Evolutionary conservation across 2,113 vertebrate genomes (phyloP), one percentile per base, ranked within the genome.

Genomic region (Mionectes macconnelli): DNA sequence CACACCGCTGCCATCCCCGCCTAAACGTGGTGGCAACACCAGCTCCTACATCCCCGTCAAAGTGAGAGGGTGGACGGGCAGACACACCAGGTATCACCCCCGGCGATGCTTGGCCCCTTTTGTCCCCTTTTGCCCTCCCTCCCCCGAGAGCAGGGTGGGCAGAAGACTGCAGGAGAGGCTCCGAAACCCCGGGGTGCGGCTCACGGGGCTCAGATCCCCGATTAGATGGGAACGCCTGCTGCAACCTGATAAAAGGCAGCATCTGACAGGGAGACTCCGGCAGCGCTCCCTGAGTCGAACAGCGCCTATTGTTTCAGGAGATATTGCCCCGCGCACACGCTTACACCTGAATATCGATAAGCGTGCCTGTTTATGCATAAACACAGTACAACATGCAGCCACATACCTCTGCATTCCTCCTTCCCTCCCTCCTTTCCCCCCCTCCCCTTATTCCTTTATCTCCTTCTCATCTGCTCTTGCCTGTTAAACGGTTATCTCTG

Each of bases 221-320:
- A 94, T 89, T 90, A 97, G 96, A 96, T 92, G 89, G 83, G 87
- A 97, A 77, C 59, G 94, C 84, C 96, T 97, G 95, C 95, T 95
- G 95, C 90, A 88, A 89, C 80, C 68, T 93, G 97, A 97, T 97
- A 96, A 96, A 52, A 7, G 2, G 74, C 79, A 67, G 86, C 91
- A 59, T 85, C 88, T 90, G 92, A 89, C 66, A 5, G 66, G 80
- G 94, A 94, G 79, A 80, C 93, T 95, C 86, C 78, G 8, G 90
- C 82, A 67, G 84, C 14, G 18, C 85, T 91, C 78, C 79, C 64
- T 5, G 15, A 84, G 92, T 37, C 21, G 6, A 89, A 90, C 52
- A 87, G 85, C 3, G 4, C 77, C 90, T 31, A 66, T 88, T 95
- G 92, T 95, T 96, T 93, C 47, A 16, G 84, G 40, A 97, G 90